A percentile compares a stretch with the other conserved stretches of the same genome.
Evolutionary conservation across 1,140 invertebrate species (phyloP).

Genomic region (Onthophagus taurus): DNA sequence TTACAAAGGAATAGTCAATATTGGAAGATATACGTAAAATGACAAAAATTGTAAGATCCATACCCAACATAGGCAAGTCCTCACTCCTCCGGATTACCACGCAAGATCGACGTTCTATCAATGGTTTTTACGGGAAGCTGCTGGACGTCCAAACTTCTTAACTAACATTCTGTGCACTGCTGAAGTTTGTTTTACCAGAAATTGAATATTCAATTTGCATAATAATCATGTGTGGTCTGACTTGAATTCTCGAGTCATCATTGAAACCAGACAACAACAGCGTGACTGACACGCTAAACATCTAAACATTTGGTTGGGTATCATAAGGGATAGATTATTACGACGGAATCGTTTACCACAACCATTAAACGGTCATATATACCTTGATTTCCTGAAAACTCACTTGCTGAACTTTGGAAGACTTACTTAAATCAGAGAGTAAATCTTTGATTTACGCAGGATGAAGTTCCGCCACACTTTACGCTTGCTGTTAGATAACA

Average conservation of each 20-base stretch:
- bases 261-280: background rate
- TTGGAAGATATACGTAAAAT: too few relatives aligned
- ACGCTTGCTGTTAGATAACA: background rate
- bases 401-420: background rate
- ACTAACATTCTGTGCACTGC: slow-evolving; percentile 4
- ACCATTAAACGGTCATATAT: background rate
- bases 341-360: background rate
- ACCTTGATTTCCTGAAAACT: slow-evolving; percentile 1
- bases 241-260: too few relatives aligned
- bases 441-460: background rate
- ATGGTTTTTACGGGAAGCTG: slow-evolving; percentile 4
- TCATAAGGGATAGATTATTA: slow-evolving; percentile 1
- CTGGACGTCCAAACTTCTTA: slow-evolving; percentile 1
- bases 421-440: background rate
- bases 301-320: background rate
- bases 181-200: too few relatives aligned
- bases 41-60: too few relatives aligned
- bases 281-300: too few relatives aligned
- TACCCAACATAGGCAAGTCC: too few relatives aligned
- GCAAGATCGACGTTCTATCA: slow-evolving; percentile 7
- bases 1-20: too few relatives aligned
- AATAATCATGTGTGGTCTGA: too few relatives aligned
- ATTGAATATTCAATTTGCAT: too few relatives aligned
- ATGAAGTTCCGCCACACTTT: background rate
- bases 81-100: background rate